These are phyloP conservation scores for Plutomurus gul DNA, from an alignment of 1,140 invertebrate species.

Conservation along the genomic window DNA sequence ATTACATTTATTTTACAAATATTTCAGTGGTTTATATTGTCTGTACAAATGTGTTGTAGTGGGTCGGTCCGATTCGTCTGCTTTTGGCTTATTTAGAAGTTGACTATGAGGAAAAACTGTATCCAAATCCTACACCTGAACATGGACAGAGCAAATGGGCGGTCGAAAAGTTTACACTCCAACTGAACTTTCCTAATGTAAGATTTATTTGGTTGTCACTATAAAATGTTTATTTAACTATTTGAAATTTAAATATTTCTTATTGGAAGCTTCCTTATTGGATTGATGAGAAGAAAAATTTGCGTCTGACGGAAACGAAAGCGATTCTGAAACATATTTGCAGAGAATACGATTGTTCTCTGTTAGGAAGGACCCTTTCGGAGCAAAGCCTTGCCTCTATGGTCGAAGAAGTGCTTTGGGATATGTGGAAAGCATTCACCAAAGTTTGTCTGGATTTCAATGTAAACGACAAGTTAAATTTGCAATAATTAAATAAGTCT, in stretches of 20 bases:
- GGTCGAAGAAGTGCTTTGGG: slow-evolving; percentile 33
- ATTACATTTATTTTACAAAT: background rate
- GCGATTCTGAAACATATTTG: slow-evolving; percentile 41
- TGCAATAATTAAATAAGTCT: background rate
- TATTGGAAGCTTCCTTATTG: slow-evolving; percentile 37
- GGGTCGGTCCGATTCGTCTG: slow-evolving; percentile 9
- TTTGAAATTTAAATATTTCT: background rate
- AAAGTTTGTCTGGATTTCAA: background rate
- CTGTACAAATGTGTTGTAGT: background rate
- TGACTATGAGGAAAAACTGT: slow-evolving; percentile 33
- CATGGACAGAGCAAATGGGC: background rate
- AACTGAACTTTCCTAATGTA: slow-evolving; percentile 38
- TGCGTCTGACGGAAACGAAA: slow-evolving; percentile 32
- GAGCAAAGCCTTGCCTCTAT: slow-evolving; percentile 9
- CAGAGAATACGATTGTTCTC: background rate
- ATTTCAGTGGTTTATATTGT: background rate
- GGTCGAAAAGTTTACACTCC: background rate
- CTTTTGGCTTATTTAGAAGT: slow-evolving; percentile 33
- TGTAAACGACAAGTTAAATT: background rate
- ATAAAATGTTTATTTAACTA: background rate
- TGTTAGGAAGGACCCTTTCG: slow-evolving; percentile 2
- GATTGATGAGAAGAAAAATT: slow-evolving; percentile 15
- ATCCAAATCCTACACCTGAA: background rate
- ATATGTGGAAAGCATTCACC: background rate
- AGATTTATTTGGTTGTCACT: background rate